A percentile compares a stretch with the other conserved stretches of the same genome.
Conservation (phyloP, 2,888 invertebrate genomes). For the Eupeodes latifasciatus region DNA sequence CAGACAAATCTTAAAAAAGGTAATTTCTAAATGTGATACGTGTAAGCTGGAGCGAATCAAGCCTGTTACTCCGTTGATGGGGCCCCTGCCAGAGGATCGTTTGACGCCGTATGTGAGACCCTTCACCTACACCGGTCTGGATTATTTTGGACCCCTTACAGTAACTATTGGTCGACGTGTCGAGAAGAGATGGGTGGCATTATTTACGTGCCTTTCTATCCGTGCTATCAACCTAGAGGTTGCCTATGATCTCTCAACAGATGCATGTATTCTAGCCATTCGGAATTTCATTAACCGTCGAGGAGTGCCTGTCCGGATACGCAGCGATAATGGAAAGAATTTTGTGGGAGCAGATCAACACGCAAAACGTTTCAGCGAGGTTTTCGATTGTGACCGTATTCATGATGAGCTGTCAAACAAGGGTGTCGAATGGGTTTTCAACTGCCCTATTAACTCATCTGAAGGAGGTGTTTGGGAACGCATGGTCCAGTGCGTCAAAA, state of each 20-base stretch:
- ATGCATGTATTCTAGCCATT: conserved; percentile 50
- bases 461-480: conserved; percentile 77
- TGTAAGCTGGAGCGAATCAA: conserved; percentile 29
- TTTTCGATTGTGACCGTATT: neutral
- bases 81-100: conserved; percentile 51
- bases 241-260: conserved; percentile 58
- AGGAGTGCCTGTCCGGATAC: conserved; percentile 49
- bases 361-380: conserved; percentile 21
- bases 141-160: neutral
- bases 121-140: neutral
- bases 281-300: conserved; percentile 63
- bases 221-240: conserved; percentile 62
- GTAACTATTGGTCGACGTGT: conserved; percentile 61
- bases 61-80: conserved; percentile 64
- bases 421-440: conserved; percentile 48
- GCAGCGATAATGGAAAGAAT: conserved; percentile 44
- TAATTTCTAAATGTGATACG: conserved; percentile 31
- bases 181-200: conserved; percentile 73
- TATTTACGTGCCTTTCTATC: conserved; percentile 56
- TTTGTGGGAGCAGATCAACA: conserved; percentile 43
- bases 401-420: conserved; percentile 46
- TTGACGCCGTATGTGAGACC: neutral
- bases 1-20: conserved; percentile 28
- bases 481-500: conserved; percentile 71
- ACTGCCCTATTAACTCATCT: conserved; percentile 26